Base-by-base conservation (phyloP, 2,113 vertebrate species). In the Xiphophorus maculatus region DNA sequence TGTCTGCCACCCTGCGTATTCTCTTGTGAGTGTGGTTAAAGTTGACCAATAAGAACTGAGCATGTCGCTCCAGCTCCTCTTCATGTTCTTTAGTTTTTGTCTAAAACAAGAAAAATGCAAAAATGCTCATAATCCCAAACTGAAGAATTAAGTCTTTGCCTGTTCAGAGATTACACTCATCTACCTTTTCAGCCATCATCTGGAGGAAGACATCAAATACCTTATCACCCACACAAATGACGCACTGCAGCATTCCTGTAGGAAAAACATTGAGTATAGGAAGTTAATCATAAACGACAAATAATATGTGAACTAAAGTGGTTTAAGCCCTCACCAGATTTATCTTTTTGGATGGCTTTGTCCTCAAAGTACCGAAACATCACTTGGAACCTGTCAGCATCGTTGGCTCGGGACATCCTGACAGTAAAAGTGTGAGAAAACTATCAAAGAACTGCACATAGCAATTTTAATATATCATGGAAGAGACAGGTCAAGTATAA, bases 281-380 rank as follows among this genome's bases (percentile, higher is more conserved):
- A 78, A 66, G 51, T 30, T 0, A 60, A 64, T 70, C 8, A 8
- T 1, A 62, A 5, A 25, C 3, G 3, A 61, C 40, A 15, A 35
- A 1, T 17, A 61, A 22, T 14, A 28, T 0, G 3, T 44, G 14
- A 30, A 13, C 1, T 13, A 13, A 19, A 65, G 4, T 11, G 29
- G 44, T 13, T 51, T 0, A 44, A 68, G 27, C 11, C 88, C 93
- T 93, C 88, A 98, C 98, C 97, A 42, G 98, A 98, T 87, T 99
- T 99, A 92, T 99, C 97, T 84, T 99, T 99, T 75, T 99, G 98
- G 90, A 99, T 99, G 69, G 97, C 98, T 94, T 98, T 99, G 91
- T 99, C 98, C 84, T 99, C 98, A 87, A 97, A 97, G 88, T 99
- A 99, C 83, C 95, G 96, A 94, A 99, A 99, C 97, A 99, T 99